These are phyloP conservation scores for Megaceryle maxima DNA, from an alignment of 2,113 vertebrate genomes.

Conservation along the genomic window DNA sequence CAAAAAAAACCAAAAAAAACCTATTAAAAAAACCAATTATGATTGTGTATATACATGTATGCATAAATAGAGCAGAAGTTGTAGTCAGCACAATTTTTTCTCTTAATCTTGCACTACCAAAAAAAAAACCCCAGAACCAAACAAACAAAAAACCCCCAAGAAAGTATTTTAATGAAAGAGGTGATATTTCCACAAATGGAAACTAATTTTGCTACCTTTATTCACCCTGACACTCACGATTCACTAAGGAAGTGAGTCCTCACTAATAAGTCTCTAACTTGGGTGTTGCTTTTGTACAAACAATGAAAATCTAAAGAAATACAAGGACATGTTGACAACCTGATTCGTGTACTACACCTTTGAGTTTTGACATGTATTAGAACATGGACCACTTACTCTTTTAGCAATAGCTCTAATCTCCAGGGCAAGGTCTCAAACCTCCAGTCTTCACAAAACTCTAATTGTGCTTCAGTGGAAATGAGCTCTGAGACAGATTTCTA, in stretches of 20 bases:
- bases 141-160: too few relatives aligned
- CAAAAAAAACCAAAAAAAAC: background rate
- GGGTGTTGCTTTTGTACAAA: background rate
- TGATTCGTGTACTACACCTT: background rate
- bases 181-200: background rate
- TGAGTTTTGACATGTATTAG: background rate
- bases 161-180: background rate
- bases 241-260: background rate
- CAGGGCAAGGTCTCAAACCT: background rate
- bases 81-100: background rate
- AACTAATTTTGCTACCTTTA: background rate
- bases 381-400: background rate
- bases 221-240: background rate
- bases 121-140: background rate
- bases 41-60: background rate
- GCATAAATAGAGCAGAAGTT: background rate
- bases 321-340: background rate
- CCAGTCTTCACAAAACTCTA: background rate
- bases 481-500: background rate
- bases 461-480: background rate
- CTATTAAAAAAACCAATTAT: background rate
- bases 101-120: background rate
- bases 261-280: background rate
- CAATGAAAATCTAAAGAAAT: background rate
- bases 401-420: background rate